Conservation (phyloP, 2,113 vertebrate genomes). For the Gallinago jamesoni region DNA sequence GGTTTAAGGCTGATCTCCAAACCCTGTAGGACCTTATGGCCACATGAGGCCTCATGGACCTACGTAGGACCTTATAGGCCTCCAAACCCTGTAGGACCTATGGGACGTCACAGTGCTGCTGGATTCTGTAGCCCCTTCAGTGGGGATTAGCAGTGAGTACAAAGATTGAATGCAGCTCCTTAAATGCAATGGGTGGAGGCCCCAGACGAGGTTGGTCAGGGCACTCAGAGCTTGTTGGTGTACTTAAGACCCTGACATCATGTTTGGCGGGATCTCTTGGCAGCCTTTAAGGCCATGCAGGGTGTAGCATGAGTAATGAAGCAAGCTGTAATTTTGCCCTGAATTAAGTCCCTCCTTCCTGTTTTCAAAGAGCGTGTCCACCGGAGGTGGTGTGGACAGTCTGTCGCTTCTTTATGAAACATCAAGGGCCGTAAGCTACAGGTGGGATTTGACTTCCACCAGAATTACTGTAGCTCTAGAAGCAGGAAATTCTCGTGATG, state of each 20-base stretch:
- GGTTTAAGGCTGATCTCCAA: background rate
- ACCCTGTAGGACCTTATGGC: background rate
- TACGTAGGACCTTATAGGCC: no score
- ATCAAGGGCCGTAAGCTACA: background rate
- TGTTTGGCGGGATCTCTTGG: background rate
- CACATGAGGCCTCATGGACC: background rate
- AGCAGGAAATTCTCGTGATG: background rate
- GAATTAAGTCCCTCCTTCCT: constrained; percentile 11
- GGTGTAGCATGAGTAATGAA: constrained; percentile 1
- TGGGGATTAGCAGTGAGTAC: background rate
- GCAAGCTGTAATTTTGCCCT: background rate
- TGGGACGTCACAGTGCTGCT: background rate
- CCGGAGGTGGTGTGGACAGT: background rate
- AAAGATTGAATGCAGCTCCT: background rate
- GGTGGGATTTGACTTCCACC: background rate
- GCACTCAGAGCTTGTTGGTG: background rate
- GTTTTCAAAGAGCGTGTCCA: background rate
- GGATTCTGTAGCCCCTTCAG: background rate
- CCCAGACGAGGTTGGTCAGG: background rate
- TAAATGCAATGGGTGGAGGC: background rate
- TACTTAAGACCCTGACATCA: background rate
- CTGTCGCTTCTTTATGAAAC: background rate
- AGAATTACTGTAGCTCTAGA: background rate
- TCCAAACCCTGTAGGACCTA: background rate
- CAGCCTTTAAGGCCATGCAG: background rate